A percentile compares a stretch with the other conserved stretches of the same genome.
Conservation (phyloP, 92 coral and sea anemone species). For the Parazoanthus swiftii region DNA sequence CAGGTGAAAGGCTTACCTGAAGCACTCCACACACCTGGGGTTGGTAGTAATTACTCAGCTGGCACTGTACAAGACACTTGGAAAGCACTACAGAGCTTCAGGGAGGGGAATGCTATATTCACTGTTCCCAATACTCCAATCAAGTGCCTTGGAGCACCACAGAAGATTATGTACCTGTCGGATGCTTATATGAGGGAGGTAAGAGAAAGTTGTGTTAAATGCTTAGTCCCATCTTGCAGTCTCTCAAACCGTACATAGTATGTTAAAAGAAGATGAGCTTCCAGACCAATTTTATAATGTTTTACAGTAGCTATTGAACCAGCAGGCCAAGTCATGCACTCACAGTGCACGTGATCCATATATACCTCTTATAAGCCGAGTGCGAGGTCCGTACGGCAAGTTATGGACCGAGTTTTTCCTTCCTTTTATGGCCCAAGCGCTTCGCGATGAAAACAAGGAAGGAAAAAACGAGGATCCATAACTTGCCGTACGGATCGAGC, state of each 20-base stretch:
- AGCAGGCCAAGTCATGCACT: too few species aligned
- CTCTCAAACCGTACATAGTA: not conserved
- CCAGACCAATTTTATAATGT: not conserved
- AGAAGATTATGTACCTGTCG: constrained; percentile 94
- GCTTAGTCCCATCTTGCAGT: too few species aligned
- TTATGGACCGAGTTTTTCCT: too few species aligned
- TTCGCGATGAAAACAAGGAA: too few species aligned
- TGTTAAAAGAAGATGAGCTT: not conserved
- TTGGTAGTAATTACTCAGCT: constrained; percentile 84
- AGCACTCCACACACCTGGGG: constrained; percentile 90
- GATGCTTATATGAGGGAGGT: constrained; percentile 91
- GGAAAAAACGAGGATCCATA: too few species aligned
- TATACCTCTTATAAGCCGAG: too few species aligned
- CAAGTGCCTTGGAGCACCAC: constrained; percentile 98
- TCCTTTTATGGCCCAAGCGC: too few species aligned
- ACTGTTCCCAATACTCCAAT: constrained; percentile 92
- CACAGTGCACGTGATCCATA: too few species aligned
- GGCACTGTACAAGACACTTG: constrained; percentile 90
- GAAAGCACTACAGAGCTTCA: constrained; percentile 86
- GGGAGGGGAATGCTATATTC: constrained; percentile 94
- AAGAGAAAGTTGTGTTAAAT: not conserved
- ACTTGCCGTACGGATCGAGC: too few species aligned
- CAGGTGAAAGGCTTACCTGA: constrained; percentile 85
- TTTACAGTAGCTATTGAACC: too few species aligned
- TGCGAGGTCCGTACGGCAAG: too few species aligned